Evolutionary conservation across 2,113 vertebrate genomes (phyloP), one percentile per base, ranked within the genome.

Genomic region (Sigmodon hispidus): DNA sequence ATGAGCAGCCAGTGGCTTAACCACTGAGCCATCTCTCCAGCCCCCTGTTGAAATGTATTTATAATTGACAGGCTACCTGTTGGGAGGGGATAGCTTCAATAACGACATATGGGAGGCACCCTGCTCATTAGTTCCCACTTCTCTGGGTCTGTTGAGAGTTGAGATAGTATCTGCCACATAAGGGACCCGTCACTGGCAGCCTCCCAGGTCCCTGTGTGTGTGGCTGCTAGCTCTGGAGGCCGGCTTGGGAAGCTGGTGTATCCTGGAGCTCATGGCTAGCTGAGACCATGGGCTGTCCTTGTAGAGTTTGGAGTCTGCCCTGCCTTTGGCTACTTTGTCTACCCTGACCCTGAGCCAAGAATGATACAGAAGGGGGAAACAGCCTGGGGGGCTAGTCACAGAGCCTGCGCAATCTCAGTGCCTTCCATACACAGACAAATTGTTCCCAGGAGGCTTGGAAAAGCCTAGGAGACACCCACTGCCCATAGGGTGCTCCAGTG

Each of bases 231-330:
- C 72, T 29, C 26, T 10, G 7, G 70, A 50, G 93, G 48, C 1
- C 7, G 0, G 5, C 57, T 16, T 24, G 0, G 7, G 83, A 40
- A 12, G 4, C 1, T 0, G 13, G 0, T 8, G 34, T 8, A 0
- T 13, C 52, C 34, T 26, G 40, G 48, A 55, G 17, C 50, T 57
- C 36, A n/a, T 40, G 67, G 86, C 22, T 40, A n/a, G 36, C 7
- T 40, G 5, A 70, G 61, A 50, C 4, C 0, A 0, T 19, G 69
- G 24, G 29, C 70, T 52, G 52, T n/a, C 83, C 40, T 55, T 3
- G 7, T 6, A 3, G 59, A 13, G 24, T 22, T 72, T 79, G 70
- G 29, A 0, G 17, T 72, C n/a, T 0, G 2, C 17, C 43, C 40
- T 57, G 80, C 26, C n/a, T 80, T 57, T 86, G 77, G 48, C 15